Conservation (phyloP, 2,888 invertebrate species). For the Bedellia somnulentella region DNA sequence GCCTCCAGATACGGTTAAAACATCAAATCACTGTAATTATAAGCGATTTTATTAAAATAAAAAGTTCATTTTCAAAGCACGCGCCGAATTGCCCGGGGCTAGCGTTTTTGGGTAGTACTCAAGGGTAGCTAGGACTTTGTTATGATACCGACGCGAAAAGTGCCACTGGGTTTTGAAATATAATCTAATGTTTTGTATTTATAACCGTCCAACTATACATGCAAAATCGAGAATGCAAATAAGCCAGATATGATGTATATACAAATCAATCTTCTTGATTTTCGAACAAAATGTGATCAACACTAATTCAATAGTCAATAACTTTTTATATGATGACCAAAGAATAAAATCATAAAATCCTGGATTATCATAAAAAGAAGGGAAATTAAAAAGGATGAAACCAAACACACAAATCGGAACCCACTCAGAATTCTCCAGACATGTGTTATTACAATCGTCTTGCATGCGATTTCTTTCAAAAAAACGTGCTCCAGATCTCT, state of each 20-base stretch:
- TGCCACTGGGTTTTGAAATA: constrained; percentile 5
- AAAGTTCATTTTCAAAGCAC: constrained; percentile 29
- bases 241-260: too few species aligned
- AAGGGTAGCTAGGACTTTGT: too few species aligned
- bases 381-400: neutral
- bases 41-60: constrained; percentile 34
- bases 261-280: too few species aligned
- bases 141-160: too few species aligned
- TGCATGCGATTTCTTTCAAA: constrained; percentile 52
- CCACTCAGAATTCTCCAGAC: constrained; percentile 15
- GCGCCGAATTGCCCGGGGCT: constrained; percentile 31
- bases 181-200: too few species aligned
- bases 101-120: constrained; percentile 12
- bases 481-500: constrained; percentile 37
- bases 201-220: too few species aligned
- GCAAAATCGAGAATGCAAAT: too few species aligned
- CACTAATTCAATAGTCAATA: too few species aligned
- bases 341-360: too few species aligned
- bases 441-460: constrained; percentile 39
- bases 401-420: constrained; percentile 4
- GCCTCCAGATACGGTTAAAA: constrained; percentile 46
- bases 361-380: too few species aligned
- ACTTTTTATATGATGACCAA: too few species aligned
- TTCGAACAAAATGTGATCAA: too few species aligned
- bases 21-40: constrained; percentile 44